Evolutionary conservation across 2,113 vertebrate genomes (phyloP).

Genomic region (Todiramphus chloris): DNA sequence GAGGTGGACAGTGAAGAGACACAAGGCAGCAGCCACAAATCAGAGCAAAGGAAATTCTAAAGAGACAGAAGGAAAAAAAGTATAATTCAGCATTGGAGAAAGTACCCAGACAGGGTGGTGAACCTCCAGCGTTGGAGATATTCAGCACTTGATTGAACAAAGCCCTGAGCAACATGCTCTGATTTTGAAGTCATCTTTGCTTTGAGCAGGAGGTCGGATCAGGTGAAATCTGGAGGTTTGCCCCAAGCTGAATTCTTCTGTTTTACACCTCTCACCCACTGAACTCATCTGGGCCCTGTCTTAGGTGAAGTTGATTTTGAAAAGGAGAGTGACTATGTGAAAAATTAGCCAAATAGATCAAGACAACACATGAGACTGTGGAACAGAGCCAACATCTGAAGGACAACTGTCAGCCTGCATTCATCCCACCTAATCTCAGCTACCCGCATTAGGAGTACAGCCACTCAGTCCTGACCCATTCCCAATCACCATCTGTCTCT

Average conservation of each 20-base stretch:
- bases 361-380: background rate
- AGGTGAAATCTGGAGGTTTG: background rate
- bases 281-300: background rate
- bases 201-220: background rate
- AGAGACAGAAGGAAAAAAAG: background rate
- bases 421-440: background rate
- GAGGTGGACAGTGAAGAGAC: background rate
- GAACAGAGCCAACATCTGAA: background rate
- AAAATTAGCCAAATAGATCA: background rate
- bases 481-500: background rate
- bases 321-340: background rate
- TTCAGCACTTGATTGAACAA: background rate
- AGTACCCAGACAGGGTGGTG: background rate
- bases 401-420: background rate
- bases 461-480: background rate
- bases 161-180: background rate
- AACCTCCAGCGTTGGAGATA: background rate
- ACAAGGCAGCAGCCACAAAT: background rate
- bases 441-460: background rate
- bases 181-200: background rate
- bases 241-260: background rate
- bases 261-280: background rate
- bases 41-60: background rate
- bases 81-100: background rate
- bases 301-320: background rate